Conservation (phyloP, 2,888 invertebrate genomes). For the Corythucha ciliata region DNA sequence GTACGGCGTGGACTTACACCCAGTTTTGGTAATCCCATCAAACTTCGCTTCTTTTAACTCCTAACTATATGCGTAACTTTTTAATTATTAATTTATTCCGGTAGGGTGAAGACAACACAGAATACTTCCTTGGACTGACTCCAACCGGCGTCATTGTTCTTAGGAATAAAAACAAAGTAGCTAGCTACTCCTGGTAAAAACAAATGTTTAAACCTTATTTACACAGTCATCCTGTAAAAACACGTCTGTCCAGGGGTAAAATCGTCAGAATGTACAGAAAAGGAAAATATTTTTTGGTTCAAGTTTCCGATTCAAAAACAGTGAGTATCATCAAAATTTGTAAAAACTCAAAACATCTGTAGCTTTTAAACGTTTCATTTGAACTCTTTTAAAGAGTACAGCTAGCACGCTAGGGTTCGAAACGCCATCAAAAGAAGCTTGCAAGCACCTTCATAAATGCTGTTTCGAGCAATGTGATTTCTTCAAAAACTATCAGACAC, state of each 20-base stretch:
- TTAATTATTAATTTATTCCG: constrained; percentile 33
- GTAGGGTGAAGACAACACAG: constrained; percentile 94
- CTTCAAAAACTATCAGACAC: constrained; percentile 73
- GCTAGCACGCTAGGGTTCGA: constrained; percentile 95
- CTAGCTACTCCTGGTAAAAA: constrained; percentile 91
- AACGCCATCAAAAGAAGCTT: constrained; percentile 81
- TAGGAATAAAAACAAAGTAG: constrained; percentile 90
- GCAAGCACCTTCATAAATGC: constrained; percentile 93
- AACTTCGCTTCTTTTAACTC: background rate
- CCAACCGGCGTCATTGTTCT: constrained; percentile 91
- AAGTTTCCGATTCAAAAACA: constrained; percentile 93
- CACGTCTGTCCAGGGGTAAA: constrained; percentile 60
- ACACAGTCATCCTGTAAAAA: too few relatives aligned
- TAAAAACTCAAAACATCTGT: too few relatives aligned
- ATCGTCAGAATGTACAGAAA: constrained; percentile 95
- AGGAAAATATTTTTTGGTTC: constrained; percentile 91
- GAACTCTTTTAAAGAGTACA: constrained; percentile 65
- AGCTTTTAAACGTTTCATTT: too few relatives aligned
- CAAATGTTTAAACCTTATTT: too few relatives aligned
- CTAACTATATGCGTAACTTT: constrained; percentile 7
- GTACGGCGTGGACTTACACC: constrained; percentile 96
- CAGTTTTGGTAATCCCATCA: constrained; percentile 68
- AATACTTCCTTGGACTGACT: constrained; percentile 90
- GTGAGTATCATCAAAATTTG: too few relatives aligned
- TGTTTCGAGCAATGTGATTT: constrained; percentile 93